Base-by-base conservation (phyloP, 2,797 vertebrate species). In the Poeciliopsis presidionis region DNA sequence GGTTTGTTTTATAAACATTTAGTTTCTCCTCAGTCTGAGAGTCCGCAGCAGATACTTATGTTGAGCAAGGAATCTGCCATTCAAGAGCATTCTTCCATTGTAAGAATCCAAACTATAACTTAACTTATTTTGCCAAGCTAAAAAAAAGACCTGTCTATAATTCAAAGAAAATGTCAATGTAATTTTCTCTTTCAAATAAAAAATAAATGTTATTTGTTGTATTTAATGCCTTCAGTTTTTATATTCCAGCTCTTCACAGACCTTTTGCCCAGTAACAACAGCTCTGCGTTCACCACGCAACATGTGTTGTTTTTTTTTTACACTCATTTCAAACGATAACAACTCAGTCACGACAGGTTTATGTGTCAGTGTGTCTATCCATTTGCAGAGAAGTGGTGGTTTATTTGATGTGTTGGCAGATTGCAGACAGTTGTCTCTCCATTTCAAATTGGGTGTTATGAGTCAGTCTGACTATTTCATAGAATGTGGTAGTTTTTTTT, bases 381-480 rank as follows among this genome's bases (percentile, higher is more conserved):
- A 43, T 69, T 25, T 43, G 39, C 43, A 75, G 57, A 75, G 20
- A 59, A 75, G 30, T 69, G 16, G 61, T 51, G 73, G 61, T 81
- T 81, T 72, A 59, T 74, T 76, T 81, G 55, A 79, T 81, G 76
- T 74, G 65, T 71, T 49, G 16, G 22, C 46, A 47, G n/a, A 41
- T 20, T 51, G 57, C 5, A 71, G 30, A 18, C 20, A 59, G 47
- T 36, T 67, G 51, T 73, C 77, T 72, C 63, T 55, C n/a, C 67
- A 6, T 2, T 47, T 43, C 49, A 11, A 74, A 14, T n/a, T 11
- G 20, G 45, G 20, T 73, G 39, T n/a, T 43, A 18, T 53, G n/a
- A 80, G 67, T 82, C 71, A 33, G 5, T 55, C 2, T 55, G 41
- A 53, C 53, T 22, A 13, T 33, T n/a, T 22, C 25, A 33, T 36